phyloP scores from a whole-genome alignment of 2,797 vertebrate species.

The Zenarchopterus dispar region DNA sequence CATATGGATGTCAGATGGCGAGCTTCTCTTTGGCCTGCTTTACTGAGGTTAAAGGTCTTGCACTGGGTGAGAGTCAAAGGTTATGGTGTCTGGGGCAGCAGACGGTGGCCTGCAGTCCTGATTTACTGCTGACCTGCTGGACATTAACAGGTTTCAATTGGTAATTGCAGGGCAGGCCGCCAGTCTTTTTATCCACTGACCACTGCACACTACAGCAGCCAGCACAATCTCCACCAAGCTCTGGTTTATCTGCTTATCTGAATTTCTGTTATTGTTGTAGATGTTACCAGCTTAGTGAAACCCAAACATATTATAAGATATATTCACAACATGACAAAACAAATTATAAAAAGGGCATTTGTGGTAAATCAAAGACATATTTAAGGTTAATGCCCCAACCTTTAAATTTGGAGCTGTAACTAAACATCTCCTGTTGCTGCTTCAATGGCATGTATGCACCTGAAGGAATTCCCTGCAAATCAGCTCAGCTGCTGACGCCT shows the following conservation, averaged over 20 bases:
- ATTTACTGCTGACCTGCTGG: slow-evolving; percentile 75
- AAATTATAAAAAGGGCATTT: neutral
- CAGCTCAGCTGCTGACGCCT: neutral
- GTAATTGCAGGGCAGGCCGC: slow-evolving; percentile 25
- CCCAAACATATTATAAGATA: neutral
- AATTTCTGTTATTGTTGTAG: slow-evolving; percentile 1
- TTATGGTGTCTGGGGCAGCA: slow-evolving; percentile 58
- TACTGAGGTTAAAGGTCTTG: slow-evolving; percentile 62
- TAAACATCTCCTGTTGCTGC: neutral
- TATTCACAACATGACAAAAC: neutral
- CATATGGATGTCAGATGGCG: slow-evolving; percentile 79
- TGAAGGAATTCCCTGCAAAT: too few relatives aligned
- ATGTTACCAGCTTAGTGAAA: too few relatives aligned
- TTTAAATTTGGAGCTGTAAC: neutral
- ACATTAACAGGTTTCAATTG: slow-evolving; percentile 56
- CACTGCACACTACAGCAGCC: slow-evolving; percentile 48
- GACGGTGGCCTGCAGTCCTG: slow-evolving; percentile 48
- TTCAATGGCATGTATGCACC: neutral
- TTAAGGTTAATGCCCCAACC: too few relatives aligned
- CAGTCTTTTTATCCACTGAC: slow-evolving; percentile 48
- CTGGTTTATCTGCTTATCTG: slow-evolving; percentile 9
- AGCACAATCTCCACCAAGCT: slow-evolving; percentile 16
- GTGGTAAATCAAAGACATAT: too few relatives aligned
- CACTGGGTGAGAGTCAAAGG: slow-evolving; percentile 58
- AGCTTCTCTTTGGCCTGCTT: slow-evolving; percentile 50